Base-by-base conservation (phyloP, 2,888 invertebrate genomes). In the Strigamia transsilvanica region DNA sequence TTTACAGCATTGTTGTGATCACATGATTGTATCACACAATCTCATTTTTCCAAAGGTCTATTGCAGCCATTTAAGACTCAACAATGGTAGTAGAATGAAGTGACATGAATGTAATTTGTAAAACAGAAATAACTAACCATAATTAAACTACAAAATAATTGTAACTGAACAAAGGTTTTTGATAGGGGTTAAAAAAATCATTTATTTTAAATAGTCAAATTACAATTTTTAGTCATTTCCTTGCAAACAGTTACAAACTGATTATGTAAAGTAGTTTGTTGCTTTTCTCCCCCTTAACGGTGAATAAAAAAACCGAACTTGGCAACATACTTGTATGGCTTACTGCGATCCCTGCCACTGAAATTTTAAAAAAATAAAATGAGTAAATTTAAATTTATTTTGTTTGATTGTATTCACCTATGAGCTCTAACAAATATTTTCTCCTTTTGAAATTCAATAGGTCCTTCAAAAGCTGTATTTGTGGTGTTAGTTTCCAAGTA, bases 371-470 rank as follows among this genome's bases (percentile, higher is more conserved):
- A 5, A 18, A 7, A 73, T 73, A 6, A 77, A 27, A 6, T 21
- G 0, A 78, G 34, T 15, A 38, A 78, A 34, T n/a, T 9, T 34
- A 78, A 9, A 27, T n/a, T 38, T 78, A 78, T 23, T 6, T 78
- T 10, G 34, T 78, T 32, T 7, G 12, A 18, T 78, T 13, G 10
- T 32, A 13, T 32, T 78, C 27, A 78, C 78, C 78, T 78, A n/a
- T 78, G 78, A 18, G 78, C 34, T 78, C 78, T 34, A 2, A 78
- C 38, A 78, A 78, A 78, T 34, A 78, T 78, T 41, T 78, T 78
- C 41, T 78, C 78, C 15, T 78, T 78, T 18, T 34, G 78, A 13
- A 78, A 78, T 15, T 78, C 78, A 32, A 78, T 41, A 10, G 78
- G 78, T n/a, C 78, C 78, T 32, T 78, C 78, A 12, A 78, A 34